phyloP scores from a whole-genome alignment of 2,113 vertebrate genomes.

The Mormyrus lacerda region DNA sequence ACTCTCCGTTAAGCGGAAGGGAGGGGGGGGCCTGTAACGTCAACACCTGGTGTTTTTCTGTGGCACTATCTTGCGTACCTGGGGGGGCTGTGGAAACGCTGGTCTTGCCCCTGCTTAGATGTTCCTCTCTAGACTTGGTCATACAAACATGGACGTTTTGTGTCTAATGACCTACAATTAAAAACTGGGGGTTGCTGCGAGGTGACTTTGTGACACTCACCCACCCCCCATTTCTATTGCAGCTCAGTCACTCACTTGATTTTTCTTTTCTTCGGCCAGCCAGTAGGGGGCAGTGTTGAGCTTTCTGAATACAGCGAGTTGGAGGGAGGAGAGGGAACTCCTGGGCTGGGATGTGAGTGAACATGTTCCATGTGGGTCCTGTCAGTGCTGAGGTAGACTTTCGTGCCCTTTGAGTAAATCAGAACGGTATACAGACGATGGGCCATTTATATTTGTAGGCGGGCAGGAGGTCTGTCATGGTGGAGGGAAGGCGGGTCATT shows the following conservation, averaged over 20 bases:
- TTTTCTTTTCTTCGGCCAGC: background rate
- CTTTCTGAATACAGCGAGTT: background rate
- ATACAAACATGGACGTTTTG: background rate
- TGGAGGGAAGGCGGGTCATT: background rate
- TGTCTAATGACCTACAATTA: background rate
- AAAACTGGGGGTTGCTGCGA: background rate
- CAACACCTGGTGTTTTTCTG: background rate
- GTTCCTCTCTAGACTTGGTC: background rate
- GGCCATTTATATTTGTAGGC: background rate
- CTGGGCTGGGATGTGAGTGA: background rate
- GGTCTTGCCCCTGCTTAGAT: background rate
- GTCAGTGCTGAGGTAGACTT: background rate
- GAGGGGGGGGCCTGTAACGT: background rate
- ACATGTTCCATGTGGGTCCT: background rate
- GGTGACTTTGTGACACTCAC: too few relatives aligned
- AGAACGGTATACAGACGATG: background rate
- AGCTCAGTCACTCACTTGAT: background rate
- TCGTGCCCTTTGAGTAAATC: background rate
- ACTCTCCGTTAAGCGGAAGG: too few relatives aligned
- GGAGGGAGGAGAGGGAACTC: background rate
- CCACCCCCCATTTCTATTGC: background rate
- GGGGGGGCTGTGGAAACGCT: background rate
- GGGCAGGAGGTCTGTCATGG: background rate
- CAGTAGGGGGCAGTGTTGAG: slow-evolving; percentile 13
- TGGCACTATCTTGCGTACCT: background rate